Conservation (phyloP, 1,140 invertebrate species). For the Ganaspis sp. region DNA sequence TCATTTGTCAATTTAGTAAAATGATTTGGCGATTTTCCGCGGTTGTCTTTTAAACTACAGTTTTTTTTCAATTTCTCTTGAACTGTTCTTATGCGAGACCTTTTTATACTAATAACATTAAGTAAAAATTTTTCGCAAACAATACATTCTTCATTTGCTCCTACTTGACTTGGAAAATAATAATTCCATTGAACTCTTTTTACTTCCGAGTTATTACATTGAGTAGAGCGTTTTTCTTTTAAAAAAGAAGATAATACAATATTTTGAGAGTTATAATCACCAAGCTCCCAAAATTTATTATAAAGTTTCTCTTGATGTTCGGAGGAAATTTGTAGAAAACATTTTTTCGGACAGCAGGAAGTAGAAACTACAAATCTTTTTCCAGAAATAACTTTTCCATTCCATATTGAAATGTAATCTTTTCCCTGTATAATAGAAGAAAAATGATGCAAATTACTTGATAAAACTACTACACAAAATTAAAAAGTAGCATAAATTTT, state of each 20-base stretch:
- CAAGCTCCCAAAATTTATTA: conserved; percentile 16
- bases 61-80: conserved; percentile 19
- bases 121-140: background rate
- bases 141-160: background rate
- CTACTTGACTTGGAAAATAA: conserved; percentile 1
- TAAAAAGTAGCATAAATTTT: too few species aligned
- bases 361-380: too few species aligned
- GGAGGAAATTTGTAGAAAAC: background rate
- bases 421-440: too few species aligned
- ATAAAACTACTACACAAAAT: too few species aligned
- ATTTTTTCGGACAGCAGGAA: too few species aligned
- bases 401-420: too few species aligned
- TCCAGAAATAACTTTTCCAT: too few species aligned
- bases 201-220: background rate
- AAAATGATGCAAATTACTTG: too few species aligned
- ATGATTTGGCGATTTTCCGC: conserved; percentile 8
- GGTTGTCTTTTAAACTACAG: conserved; percentile 1
- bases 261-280: background rate
- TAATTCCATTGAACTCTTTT: conserved; percentile 9
- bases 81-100: background rate
- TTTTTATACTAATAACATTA: background rate
- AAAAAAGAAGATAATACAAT: conserved; percentile 1
- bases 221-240: background rate
- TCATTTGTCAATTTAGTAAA: background rate
- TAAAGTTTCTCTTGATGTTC: background rate